These are phyloP conservation scores for Lissonota sp. DNA, from an alignment of 2,888 invertebrate species.

Conservation along the genomic window DNA sequence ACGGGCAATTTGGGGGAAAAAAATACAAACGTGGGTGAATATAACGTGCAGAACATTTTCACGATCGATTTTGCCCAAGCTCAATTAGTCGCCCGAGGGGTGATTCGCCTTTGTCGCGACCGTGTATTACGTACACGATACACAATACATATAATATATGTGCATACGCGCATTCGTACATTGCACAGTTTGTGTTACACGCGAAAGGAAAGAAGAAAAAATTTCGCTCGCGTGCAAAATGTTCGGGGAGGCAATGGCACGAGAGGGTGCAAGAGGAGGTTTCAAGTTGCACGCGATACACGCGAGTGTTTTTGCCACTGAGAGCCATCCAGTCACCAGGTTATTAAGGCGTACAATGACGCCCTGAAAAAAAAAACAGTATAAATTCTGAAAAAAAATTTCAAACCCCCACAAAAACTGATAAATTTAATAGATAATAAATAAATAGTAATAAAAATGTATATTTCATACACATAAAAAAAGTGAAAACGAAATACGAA, in stretches of 20 bases:
- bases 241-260: constrained; percentile 12
- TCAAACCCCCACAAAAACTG: constrained; percentile 34
- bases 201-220: constrained; percentile 18
- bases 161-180: constrained; percentile 5
- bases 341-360: constrained; percentile 76
- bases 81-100: constrained; percentile 46
- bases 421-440: neutral
- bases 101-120: constrained; percentile 14
- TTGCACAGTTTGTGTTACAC: constrained; percentile 16
- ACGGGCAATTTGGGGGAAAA: constrained; percentile 20
- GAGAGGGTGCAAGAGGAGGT: constrained; percentile 42
- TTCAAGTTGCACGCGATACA: constrained; percentile 73
- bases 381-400: neutral
- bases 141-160: neutral
- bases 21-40: constrained; percentile 1
- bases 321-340: constrained; percentile 76
- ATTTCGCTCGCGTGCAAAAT: constrained; percentile 52
- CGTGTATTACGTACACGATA: constrained; percentile 21
- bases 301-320: constrained; percentile 69
- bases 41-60: constrained; percentile 43
- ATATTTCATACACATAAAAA: too few relatives aligned
- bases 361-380: constrained; percentile 45
- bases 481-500: too few relatives aligned
- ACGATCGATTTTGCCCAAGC: constrained; percentile 47
- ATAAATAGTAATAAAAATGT: too few relatives aligned